Percentiles rank a stretch among this genome's conserved stretches.
These are phyloP conservation scores for Stichodactyla mertensii DNA, from an alignment of 64 coral and sea anemone genomes.

Conservation along the genomic window DNA sequence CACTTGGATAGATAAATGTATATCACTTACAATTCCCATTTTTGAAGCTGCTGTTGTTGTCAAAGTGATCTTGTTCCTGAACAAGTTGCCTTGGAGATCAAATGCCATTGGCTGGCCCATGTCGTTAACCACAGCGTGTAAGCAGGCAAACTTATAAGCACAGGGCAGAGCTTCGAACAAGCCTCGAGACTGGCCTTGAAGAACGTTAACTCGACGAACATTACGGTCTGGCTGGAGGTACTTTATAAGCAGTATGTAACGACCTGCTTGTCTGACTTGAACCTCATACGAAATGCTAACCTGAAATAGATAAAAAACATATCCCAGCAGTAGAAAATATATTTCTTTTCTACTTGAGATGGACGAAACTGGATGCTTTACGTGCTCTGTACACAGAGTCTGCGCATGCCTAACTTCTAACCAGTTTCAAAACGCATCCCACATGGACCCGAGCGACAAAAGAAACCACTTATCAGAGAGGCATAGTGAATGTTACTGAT, in stretches of 20 bases:
- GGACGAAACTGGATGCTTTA: too few species aligned
- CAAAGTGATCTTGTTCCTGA: slow-evolving; percentile 36
- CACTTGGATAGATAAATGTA: background rate
- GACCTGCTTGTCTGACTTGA: slow-evolving; percentile 20
- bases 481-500: too few species aligned
- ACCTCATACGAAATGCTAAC: slow-evolving; percentile 30
- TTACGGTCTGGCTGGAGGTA: slow-evolving; percentile 51
- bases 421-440: too few species aligned
- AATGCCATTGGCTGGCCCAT: slow-evolving; percentile 24
- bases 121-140: slow-evolving; percentile 28
- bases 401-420: too few species aligned
- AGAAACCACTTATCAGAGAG: too few species aligned
- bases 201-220: slow-evolving; percentile 2
- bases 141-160: slow-evolving; percentile 58
- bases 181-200: slow-evolving; percentile 16
- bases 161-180: slow-evolving; percentile 57
- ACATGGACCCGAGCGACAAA: too few species aligned
- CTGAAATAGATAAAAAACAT: slow-evolving; percentile 13
- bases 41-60: slow-evolving; percentile 22
- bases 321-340: too few species aligned
- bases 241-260: slow-evolving; percentile 29
- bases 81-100: slow-evolving; percentile 19
- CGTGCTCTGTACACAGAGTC: too few species aligned
- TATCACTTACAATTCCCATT: slow-evolving; percentile 69
- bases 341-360: too few species aligned